phyloP scores from a whole-genome alignment of 2,113 vertebrate species.

The Ptilorrhoa leucosticta region DNA sequence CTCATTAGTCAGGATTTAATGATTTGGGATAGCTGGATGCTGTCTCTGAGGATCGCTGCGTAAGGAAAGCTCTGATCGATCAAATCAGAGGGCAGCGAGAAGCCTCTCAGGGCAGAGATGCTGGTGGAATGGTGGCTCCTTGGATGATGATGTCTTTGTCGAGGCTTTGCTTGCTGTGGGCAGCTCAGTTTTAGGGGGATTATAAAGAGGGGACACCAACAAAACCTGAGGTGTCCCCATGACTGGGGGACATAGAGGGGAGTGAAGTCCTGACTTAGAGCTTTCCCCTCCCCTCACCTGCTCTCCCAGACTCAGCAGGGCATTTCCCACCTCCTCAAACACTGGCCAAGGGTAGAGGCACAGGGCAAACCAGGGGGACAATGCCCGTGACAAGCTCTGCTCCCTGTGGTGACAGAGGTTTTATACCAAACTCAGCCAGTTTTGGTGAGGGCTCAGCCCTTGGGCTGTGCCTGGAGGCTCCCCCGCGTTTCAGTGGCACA shows the following conservation, averaged over 20 bases:
- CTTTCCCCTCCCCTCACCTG: accelerated
- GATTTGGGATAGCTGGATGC: constrained; percentile 53
- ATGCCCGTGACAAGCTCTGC: accelerated
- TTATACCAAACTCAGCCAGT: not conserved
- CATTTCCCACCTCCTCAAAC: accelerated
- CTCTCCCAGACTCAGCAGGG: not conserved
- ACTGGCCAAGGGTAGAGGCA: not conserved
- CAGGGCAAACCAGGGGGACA: accelerated
- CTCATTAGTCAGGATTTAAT: constrained; percentile 63
- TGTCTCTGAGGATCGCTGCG: constrained; percentile 20
- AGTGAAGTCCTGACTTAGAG: not conserved
- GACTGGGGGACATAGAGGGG: accelerated
- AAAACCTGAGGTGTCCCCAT: not conserved
- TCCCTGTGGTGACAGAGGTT: accelerated
- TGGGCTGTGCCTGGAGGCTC: not conserved
- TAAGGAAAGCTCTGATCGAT: constrained; percentile 43
- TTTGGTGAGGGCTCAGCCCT: not conserved
- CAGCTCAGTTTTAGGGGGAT: accelerated
- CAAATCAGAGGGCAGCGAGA: not conserved
- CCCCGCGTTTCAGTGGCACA: accelerated
- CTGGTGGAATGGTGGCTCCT: not conserved
- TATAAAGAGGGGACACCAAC: not conserved
- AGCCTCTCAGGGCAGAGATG: not conserved
- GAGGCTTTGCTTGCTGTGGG: not conserved
- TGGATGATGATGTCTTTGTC: not conserved